Base-by-base conservation (phyloP, 1,140 invertebrate species). In the Luehdorfia chinensis region DNA sequence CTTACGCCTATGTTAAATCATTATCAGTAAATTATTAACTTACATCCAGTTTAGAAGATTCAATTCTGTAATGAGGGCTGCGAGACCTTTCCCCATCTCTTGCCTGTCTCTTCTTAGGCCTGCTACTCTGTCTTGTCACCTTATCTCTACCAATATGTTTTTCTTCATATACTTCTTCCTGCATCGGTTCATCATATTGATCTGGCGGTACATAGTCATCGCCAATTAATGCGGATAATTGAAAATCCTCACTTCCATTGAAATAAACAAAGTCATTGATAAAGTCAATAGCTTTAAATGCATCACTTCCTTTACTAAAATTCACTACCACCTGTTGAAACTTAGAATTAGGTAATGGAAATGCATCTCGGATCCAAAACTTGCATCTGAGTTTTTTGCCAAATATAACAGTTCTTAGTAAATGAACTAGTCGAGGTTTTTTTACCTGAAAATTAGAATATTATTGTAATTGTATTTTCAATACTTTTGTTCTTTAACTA, bases 401-500 rank as follows among this genome's bases (percentile, higher is more conserved):
- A 21, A 37, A 23, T 9, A 34, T 9, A n/a, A n/a, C n/a, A 9
- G 2, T 4, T 2, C 12, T 13, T n/a, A 21, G 6, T 37, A 37
- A 19, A 6, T 37, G 8, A 11, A 9, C 6, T 7, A 37, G 16
- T 7, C 12, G 18, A 0, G 4, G 9, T 37, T 23, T 37, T 37
- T 37, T 37, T 4, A 37, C 12, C 34, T 37, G 34, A 8, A 37
- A 37, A 11, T 5, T 21, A n/a, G n/a, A n/a, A n/a, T n/a, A n/a
- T n/a, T n/a, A n/a, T n/a, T n/a, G n/a, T n/a, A n/a, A n/a, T n/a
- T n/a, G n/a, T n/a, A n/a, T n/a, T n/a, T n/a, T n/a, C n/a, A n/a
- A n/a, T n/a, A n/a, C n/a, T n/a, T n/a, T n/a, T n/a, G n/a, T n/a
- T n/a, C n/a, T n/a, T n/a, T n/a, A n/a, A n/a, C n/a, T n/a, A n/a